phyloP scores from a whole-genome alignment of 1,140 invertebrate genomes.

The Meloidogyne chitwoodi region DNA sequence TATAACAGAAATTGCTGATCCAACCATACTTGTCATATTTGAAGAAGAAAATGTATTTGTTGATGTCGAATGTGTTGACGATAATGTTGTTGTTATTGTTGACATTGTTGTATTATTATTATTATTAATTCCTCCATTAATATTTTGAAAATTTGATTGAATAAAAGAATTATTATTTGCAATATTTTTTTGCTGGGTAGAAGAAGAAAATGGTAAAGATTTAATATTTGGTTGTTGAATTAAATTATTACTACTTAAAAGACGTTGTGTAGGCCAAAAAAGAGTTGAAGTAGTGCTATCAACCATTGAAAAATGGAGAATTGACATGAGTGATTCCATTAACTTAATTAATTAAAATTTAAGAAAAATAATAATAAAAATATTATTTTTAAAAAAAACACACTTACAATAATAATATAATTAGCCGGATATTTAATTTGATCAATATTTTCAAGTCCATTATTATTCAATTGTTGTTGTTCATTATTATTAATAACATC shows the following conservation, averaged over 20 bases:
- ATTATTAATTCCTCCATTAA: not conserved
- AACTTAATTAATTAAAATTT: constrained; percentile 16
- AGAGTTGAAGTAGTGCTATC: constrained; percentile 62
- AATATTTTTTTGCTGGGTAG: not conserved
- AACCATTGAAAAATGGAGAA: constrained; percentile 79
- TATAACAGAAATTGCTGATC: constrained; percentile 50
- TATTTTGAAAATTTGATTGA: not conserved
- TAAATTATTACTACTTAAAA: not conserved
- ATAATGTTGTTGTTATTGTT: constrained; percentile 26
- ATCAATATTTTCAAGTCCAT: not conserved
- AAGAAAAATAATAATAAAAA: not conserved
- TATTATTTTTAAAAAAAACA: no score
- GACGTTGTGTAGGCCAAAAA: constrained; percentile 40
- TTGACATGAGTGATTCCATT: constrained; percentile 75
- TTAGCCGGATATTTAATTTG: constrained; percentile 68
- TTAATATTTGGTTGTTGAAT: not conserved
- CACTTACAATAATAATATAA: constrained; percentile 69
- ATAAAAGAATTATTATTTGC: not conserved
- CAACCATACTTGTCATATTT: constrained; percentile 46
- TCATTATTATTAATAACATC: not conserved
- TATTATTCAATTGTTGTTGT: not conserved
- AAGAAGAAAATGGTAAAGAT: not conserved
- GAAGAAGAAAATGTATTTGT: constrained; percentile 59
- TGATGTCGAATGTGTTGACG: constrained; percentile 38
- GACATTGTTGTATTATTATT: constrained; percentile 19